These are phyloP conservation scores for Agrypnia vestita DNA, from an alignment of 1,140 invertebrate genomes.

Conservation along the genomic window DNA sequence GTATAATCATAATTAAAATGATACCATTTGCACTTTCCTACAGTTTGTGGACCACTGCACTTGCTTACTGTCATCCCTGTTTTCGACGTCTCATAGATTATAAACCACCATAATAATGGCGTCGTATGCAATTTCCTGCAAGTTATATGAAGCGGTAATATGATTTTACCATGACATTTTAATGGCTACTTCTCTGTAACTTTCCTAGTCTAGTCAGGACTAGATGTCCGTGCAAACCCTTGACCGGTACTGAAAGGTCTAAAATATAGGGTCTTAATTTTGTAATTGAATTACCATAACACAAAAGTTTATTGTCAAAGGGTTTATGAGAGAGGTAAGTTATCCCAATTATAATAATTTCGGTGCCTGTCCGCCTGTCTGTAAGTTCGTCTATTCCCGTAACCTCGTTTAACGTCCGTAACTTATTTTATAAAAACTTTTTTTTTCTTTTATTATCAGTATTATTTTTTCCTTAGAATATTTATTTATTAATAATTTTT, in stretches of 20 bases:
- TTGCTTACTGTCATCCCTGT: slow-evolving; percentile 15
- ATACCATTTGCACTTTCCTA: neutral
- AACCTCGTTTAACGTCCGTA: no score
- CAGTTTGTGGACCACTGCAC: neutral
- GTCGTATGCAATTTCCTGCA: slow-evolving; percentile 40
- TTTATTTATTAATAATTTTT: no score
- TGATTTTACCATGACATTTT: slow-evolving; percentile 15
- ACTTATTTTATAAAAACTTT: no score
- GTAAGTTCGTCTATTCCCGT: no score
- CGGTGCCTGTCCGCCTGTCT: no score
- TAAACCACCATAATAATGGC: slow-evolving; percentile 18
- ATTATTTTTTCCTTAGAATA: no score
- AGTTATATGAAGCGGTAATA: slow-evolving; percentile 35
- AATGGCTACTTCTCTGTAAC: neutral
- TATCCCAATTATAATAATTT: no score
- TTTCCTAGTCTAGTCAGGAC: neutral
- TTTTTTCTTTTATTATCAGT: no score
- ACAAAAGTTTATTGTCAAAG: no score
- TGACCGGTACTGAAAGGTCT: neutral
- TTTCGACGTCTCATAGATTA: slow-evolving; percentile 38
- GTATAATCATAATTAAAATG: no score
- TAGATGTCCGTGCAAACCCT: neutral
- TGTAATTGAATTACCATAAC: neutral
- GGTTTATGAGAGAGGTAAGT: no score
- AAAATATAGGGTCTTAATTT: neutral